phyloP scores from a whole-genome alignment of 2,797 vertebrate genomes.

The Acanthurus lineatus region DNA sequence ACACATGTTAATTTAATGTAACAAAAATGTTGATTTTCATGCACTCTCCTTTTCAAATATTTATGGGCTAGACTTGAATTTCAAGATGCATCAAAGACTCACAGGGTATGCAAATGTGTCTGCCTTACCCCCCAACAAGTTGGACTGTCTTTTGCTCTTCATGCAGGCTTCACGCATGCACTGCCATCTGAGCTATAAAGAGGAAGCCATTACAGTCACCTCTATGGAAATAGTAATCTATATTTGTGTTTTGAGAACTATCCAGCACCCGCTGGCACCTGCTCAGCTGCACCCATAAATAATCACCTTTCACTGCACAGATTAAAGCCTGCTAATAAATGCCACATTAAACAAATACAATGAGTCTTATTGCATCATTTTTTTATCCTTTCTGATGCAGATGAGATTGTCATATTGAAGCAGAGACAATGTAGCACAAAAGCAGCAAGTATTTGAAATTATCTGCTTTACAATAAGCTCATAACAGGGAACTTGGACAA shows the following conservation, averaged over 20 bases:
- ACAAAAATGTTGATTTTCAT: conserved; percentile 92
- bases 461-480: neutral
- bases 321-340: conserved; percentile 21
- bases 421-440: conserved; percentile 6
- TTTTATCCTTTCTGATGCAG: neutral
- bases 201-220: conserved; percentile 65
- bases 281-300: conserved; percentile 45
- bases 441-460: neutral
- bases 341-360: conserved; percentile 14
- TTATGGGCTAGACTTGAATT: conserved; percentile 88
- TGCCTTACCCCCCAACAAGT: conserved; percentile 85
- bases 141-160: conserved; percentile 80
- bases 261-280: conserved; percentile 32
- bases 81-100: conserved; percentile 88
- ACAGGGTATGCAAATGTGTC: conserved; percentile 86
- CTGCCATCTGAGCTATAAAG: conserved; percentile 59
- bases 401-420: conserved; percentile 18
- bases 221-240: conserved; percentile 50
- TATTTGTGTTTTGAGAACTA: conserved; percentile 56
- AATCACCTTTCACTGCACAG: conserved; percentile 7
- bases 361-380: conserved; percentile 7
- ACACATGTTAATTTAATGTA: conserved; percentile 93
- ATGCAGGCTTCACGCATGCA: conserved; percentile 23
- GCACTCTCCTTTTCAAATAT: conserved; percentile 89
- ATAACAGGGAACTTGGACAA: too few species aligned